Percentiles rank a stretch among this genome's conserved stretches.
Conservation (phyloP, 1,140 invertebrate genomes). For the Procambarus clarkii region DNA sequence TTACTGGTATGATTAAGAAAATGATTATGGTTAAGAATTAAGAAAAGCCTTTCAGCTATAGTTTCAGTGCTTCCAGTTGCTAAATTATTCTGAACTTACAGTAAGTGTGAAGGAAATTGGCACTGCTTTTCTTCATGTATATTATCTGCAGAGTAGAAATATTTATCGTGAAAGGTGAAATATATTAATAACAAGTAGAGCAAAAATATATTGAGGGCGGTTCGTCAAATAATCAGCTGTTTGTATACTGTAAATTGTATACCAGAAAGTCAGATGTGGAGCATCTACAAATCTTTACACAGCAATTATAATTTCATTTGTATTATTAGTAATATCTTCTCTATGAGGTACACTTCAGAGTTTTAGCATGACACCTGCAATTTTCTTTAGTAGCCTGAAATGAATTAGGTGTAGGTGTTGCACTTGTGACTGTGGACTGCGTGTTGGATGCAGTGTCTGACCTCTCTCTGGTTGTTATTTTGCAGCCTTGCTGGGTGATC, state of each 20-base stretch:
- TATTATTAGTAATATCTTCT: not conserved
- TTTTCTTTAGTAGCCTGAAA: conserved; percentile 49
- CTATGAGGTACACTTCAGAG: conserved; percentile 32
- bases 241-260: not conserved
- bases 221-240: not conserved
- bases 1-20: not conserved
- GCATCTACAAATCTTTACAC: not conserved
- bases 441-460: conserved; percentile 49
- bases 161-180: not conserved
- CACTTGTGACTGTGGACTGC: conserved; percentile 50
- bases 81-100: not conserved
- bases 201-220: not conserved
- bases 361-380: conserved; percentile 48
- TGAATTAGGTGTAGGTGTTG: conserved; percentile 47
- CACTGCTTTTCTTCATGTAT: not conserved
- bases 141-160: not conserved
- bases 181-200: not conserved
- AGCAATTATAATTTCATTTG: not conserved
- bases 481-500: conserved; percentile 68
- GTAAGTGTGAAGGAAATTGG: too few species aligned
- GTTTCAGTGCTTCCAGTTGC: not conserved
- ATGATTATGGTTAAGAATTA: not conserved
- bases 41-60: too few species aligned
- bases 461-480: conserved; percentile 65
- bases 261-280: not conserved